Evolutionary conservation across 2,888 invertebrate genomes (phyloP).

Genomic region (Taphrorychus bicolor): DNA sequence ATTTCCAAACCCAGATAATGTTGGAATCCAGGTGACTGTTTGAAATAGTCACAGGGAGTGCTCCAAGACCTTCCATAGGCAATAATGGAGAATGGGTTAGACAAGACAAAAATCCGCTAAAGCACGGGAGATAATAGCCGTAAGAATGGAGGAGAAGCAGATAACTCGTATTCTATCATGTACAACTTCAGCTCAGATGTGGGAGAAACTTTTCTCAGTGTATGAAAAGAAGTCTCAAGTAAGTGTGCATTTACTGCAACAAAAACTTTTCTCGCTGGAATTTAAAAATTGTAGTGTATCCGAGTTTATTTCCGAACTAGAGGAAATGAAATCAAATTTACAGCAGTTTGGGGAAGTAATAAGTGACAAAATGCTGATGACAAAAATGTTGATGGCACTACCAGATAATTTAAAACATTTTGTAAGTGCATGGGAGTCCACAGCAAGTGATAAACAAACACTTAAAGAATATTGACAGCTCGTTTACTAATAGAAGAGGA

Average conservation of each 20-base stretch:
- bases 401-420: too few relatives aligned
- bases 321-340: conserved; percentile 41
- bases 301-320: conserved; percentile 13
- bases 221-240: conserved; percentile 28
- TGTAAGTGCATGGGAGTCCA: conserved; percentile 44
- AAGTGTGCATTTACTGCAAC: conserved; percentile 18
- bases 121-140: conserved; percentile 44
- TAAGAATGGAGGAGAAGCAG: conserved; percentile 40
- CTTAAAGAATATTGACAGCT: conserved; percentile 41
- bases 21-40: conserved; percentile 13
- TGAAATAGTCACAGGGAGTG: conserved; percentile 7
- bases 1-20: conserved; percentile 16
- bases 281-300: neutral
- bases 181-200: conserved; percentile 39
- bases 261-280: too few relatives aligned
- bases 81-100: conserved; percentile 34
- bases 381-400: conserved; percentile 39
- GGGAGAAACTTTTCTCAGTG: conserved; percentile 40
- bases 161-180: conserved; percentile 41
- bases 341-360: conserved; percentile 38
- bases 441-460: conserved; percentile 42
- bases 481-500: conserved; percentile 41
- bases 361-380: conserved; percentile 42
- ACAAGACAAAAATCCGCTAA: conserved; percentile 43
- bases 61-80: neutral